Base-by-base conservation (phyloP, 2,888 invertebrate genomes). In the Hypselothyrea guttata region DNA sequence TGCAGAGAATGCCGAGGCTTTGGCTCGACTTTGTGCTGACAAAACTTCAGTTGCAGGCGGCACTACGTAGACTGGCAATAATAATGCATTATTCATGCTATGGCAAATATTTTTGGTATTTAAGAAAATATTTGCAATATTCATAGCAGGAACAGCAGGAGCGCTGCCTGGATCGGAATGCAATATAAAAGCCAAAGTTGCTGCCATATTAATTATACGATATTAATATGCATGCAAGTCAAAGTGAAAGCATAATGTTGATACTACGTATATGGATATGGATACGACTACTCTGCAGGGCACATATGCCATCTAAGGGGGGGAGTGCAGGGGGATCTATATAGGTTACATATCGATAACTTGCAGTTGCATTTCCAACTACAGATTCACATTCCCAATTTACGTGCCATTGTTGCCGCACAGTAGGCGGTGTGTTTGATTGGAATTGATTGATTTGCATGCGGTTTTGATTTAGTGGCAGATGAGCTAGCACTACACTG, bases 21-120 rank as follows among this genome's bases (percentile, higher is more conserved):
- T 22, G 2, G 22, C 22, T 22, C 22, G 22, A 22, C 22, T 22
- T 22, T 22, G 22, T 4, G 22, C 22, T 22, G 22, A 22, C 22
- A 22, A 22, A 22, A 22, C 22, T 22, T 22, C 22, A 22, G 3
- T 22, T 22, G 22, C 22, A 22, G 22, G n/a, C n/a, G n/a, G n/a
- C n/a, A n/a, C n/a, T n/a, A n/a, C n/a, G n/a, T n/a, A 12, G 8
- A 42, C 38, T 34, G 53, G 59, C 35, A 54, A 44, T 64, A 57
- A 56, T 47, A 57, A 58, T 55, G 56, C 53, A 62, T 56, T 55
- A 71, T 66, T 55, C 42, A 58, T 57, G 66, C 33, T 7, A 71
- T 70, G 58, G 35, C 59, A 68, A 72, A 72, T 63, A 63, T 72
- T 77, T 68, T 56, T 51, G 57, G 44, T 54, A 75, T 72, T 76